A percentile compares a stretch with the other conserved stretches of the same genome.
These are phyloP conservation scores for Neodiprion virginianus DNA, from an alignment of 1,140 invertebrate species.

Conservation along the genomic window DNA sequence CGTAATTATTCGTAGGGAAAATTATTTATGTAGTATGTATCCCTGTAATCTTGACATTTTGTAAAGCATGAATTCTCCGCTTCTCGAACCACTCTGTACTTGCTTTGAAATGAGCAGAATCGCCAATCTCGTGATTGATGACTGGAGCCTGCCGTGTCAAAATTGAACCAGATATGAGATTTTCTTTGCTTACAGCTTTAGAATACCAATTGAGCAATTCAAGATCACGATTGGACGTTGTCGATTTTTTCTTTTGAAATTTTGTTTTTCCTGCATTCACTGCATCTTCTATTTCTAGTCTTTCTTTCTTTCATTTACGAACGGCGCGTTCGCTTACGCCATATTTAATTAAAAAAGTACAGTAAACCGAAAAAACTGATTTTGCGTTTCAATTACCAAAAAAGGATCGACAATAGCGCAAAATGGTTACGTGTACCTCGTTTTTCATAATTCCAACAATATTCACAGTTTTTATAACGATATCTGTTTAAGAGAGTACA, in stretches of 20 bases:
- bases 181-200: not conserved
- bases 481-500: too few species aligned
- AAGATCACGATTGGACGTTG: not conserved
- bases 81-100: constrained; percentile 13
- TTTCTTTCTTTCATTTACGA: not conserved
- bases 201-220: not conserved
- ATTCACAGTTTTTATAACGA: too few species aligned
- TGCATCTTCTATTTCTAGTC: not conserved
- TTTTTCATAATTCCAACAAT: too few species aligned
- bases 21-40: not conserved
- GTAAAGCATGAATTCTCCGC: constrained; percentile 5
- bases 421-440: too few species aligned
- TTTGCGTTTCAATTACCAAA: too few species aligned
- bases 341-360: not conserved
- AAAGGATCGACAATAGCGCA: too few species aligned
- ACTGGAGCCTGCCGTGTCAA: constrained; percentile 5
- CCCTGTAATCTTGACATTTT: constrained; percentile 14
- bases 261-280: not conserved
- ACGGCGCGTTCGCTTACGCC: not conserved
- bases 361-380: too few species aligned
- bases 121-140: constrained; percentile 9
- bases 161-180: constrained; percentile 4
- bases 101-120: constrained; percentile 10
- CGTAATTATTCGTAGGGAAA: not conserved
- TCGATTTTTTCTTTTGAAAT: not conserved